Evolutionary conservation across 2,113 vertebrate genomes (phyloP).

Genomic region (Numenius arquata): DNA sequence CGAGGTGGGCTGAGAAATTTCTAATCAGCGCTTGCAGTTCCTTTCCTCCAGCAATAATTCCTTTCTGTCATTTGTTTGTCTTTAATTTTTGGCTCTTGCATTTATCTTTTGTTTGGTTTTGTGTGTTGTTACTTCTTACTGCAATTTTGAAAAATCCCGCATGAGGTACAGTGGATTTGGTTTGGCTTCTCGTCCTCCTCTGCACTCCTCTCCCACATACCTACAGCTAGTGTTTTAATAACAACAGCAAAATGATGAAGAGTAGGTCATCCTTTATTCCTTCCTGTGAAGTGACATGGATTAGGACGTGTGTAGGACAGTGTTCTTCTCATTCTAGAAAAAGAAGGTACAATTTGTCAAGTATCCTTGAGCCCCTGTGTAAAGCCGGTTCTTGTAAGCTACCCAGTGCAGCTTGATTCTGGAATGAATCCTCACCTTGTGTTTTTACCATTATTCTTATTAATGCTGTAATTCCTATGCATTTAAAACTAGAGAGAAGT

Average conservation of each 20-base stretch:
- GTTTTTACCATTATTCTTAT: not conserved
- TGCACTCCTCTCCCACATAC: not conserved
- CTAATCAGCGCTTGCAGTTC: constrained; percentile 46
- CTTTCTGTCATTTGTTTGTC: constrained; percentile 42
- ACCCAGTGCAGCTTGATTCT: not conserved
- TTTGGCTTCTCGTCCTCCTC: not conserved
- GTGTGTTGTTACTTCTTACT: constrained; percentile 35
- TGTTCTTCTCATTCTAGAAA: not conserved
- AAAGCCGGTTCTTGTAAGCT: not conserved
- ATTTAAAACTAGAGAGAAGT: not conserved
- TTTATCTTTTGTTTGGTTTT: constrained; percentile 55
- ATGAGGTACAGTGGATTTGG: not conserved
- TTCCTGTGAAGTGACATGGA: not conserved
- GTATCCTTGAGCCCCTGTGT: not conserved
- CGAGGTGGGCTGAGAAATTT: constrained; percentile 61
- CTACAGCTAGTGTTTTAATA: constrained; percentile 27
- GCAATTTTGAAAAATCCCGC: constrained; percentile 18
- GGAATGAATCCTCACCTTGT: not conserved
- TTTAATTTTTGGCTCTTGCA: constrained; percentile 39
- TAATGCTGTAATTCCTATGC: not conserved
- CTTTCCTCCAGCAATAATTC: constrained; percentile 37
- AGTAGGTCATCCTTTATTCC: not conserved
- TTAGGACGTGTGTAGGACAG: not conserved
- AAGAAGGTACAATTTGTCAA: not conserved
- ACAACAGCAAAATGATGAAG: constrained; percentile 38